These are phyloP conservation scores for Drosophila subquinaria DNA, from an alignment of 2,888 invertebrate species.

Conservation along the genomic window DNA sequence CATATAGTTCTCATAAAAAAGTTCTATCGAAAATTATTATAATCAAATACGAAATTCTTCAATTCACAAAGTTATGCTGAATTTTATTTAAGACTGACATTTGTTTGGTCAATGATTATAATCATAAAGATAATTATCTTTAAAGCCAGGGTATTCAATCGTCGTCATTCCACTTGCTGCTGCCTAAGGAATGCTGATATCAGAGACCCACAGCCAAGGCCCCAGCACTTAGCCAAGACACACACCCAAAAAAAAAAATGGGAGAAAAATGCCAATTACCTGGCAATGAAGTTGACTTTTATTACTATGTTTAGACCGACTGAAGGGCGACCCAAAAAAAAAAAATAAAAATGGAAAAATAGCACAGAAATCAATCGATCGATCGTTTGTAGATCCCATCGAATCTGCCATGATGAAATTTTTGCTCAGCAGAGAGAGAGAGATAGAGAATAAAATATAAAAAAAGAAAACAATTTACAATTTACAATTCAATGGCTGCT, in stretches of 20 bases:
- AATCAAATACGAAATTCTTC: too few relatives aligned
- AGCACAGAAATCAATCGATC: conserved; percentile 60
- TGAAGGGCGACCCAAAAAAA: conserved; percentile 57
- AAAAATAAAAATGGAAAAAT: conserved; percentile 11
- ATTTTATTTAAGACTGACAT: too few relatives aligned
- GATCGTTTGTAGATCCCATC: conserved; percentile 22
- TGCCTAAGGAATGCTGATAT: conserved; percentile 35
- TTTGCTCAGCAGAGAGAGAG: conserved; percentile 35
- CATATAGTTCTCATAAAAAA: neutral
- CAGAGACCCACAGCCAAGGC: conserved; percentile 14
- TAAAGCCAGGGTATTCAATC: neutral
- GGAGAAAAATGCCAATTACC: conserved; percentile 46
- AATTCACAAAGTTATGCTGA: neutral
- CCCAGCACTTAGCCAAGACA: conserved; percentile 55
- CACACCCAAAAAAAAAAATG: conserved; percentile 64
- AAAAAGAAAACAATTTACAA: conserved; percentile 47
- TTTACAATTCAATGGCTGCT: conserved; percentile 76
- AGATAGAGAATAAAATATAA: conserved; percentile 4
- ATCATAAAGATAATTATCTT: neutral
- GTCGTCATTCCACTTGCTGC: neutral
- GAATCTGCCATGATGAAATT: conserved; percentile 58
- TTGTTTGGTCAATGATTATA: too few relatives aligned
- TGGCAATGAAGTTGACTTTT: conserved; percentile 61
- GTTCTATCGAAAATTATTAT: too few relatives aligned
- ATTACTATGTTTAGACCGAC: conserved; percentile 65